Conservation (phyloP, 2,888 invertebrate species). For the Spodoptera exigua region DNA sequence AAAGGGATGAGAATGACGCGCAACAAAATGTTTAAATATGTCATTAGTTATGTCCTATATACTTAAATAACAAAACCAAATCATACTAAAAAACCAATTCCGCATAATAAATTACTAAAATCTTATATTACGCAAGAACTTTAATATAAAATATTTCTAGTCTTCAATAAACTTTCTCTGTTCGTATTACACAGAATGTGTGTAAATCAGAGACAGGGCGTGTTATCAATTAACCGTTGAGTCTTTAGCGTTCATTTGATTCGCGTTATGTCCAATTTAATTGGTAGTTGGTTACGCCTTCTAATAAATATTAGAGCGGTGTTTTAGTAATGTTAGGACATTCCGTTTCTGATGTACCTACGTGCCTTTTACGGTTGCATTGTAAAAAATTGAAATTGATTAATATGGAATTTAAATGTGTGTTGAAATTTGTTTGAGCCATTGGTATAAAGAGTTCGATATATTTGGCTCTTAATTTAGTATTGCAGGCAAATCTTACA, state of each 20-base stretch:
- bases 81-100: conserved; percentile 4
- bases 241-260: conserved; percentile 70
- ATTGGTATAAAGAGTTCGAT: no score
- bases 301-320: conserved; percentile 49
- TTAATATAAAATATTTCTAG: conserved; percentile 40
- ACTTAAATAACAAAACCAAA: conserved; percentile 10
- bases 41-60: neutral
- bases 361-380: conserved; percentile 1
- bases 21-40: no score
- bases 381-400: conserved; percentile 20
- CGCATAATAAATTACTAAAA: conserved; percentile 16
- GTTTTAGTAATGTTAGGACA: conserved; percentile 32
- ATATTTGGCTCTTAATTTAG: no score
- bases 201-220: conserved; percentile 67
- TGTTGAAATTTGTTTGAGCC: no score
- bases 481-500: no score
- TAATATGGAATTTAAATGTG: neutral
- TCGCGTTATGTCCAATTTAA: conserved; percentile 67
- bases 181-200: conserved; percentile 62
- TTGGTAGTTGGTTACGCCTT: conserved; percentile 58
- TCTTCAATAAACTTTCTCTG: conserved; percentile 50
- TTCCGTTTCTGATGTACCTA: conserved; percentile 13
- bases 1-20: no score
- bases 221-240: conserved; percentile 71
- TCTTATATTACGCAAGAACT: conserved; percentile 35